Evolutionary conservation across 2,797 vertebrate species (phyloP), one percentile per base, ranked within the genome.

Genomic region (Meda fulgida): DNA sequence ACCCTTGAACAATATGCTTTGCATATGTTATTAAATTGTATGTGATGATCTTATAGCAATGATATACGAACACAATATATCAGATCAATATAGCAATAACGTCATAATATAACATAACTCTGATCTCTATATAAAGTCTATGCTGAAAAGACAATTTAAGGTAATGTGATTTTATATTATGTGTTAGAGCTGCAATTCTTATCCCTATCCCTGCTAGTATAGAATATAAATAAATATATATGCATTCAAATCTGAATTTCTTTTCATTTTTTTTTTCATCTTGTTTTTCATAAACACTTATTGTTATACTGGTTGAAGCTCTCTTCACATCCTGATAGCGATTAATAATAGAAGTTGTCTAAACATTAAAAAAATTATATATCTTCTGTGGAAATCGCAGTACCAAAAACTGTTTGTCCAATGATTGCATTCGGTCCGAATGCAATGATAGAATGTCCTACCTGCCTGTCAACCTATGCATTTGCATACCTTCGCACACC

Each of bases 1-100:
- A 83, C 81, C 31, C 31, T 21, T 38, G 58, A n/a, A 63, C 26
- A 83, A 75, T 72, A 82, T 65, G 43, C 46, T 83, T 48, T 31
- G 7, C 58, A 78, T 78, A 78, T 65, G 58, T 78, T 65, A 31
- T 63, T 29, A 7, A 21, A 65, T 65, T 46, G 4, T 40, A 65
- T 46, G 38, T 46, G 38, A 46, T 14, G 16, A 60, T 75, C 21
- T 63, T 63, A 48, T 73, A 63, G 11, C 38, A 82, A 72, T 73
- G 34, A 75, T 26, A 75, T 75, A 3, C 1, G 0, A 51, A 75
- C 23, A 63, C 4, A 40, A 51, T 80, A 69, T 53, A 43, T 23
- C 36, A 40, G 53, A 60, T 78, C 58, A 63, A 78, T 65, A 21
- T 63, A 82, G 19, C 53, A 36, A 65, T 65, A 48, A 23, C 19